These are phyloP conservation scores for Trachops cirrhosus DNA, from an alignment of 2,797 vertebrate species.

Conservation along the genomic window DNA sequence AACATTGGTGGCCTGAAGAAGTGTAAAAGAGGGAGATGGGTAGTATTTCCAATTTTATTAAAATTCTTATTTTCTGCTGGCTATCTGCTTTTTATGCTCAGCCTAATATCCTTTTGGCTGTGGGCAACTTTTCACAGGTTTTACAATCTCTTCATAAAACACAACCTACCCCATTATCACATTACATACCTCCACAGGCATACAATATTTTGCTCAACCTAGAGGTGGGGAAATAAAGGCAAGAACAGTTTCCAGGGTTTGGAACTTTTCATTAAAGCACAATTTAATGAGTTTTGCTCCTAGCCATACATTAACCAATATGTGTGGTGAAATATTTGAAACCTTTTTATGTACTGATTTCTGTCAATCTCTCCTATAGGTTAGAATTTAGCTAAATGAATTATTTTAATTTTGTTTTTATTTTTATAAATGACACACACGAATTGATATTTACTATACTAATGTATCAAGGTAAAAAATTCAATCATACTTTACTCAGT, in stretches of 20 bases:
- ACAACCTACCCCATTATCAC: slow-evolving; percentile 68
- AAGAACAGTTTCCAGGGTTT: slow-evolving; percentile 49
- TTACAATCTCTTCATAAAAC: slow-evolving; percentile 75
- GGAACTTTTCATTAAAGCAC: slow-evolving; percentile 65
- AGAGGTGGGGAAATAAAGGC: slow-evolving; percentile 60
- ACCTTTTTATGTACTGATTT: slow-evolving; percentile 32
- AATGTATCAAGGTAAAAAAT: background rate
- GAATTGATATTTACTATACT: background rate
- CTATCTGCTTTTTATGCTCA: slow-evolving; percentile 68
- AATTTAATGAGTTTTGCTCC: slow-evolving; percentile 49
- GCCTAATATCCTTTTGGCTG: slow-evolving; percentile 72
- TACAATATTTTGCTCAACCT: slow-evolving; percentile 67
- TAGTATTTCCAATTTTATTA: slow-evolving; percentile 73
- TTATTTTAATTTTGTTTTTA: background rate
- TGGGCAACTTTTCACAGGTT: slow-evolving; percentile 69
- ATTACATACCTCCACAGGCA: slow-evolving; percentile 60
- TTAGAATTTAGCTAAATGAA: background rate
- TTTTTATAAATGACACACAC: background rate
- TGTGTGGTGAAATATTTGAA: slow-evolving; percentile 35
- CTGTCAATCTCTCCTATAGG: background rate
- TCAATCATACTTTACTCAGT: background rate
- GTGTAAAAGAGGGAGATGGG: slow-evolving; percentile 45
- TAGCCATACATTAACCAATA: slow-evolving; percentile 13
- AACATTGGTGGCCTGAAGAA: slow-evolving; percentile 66
- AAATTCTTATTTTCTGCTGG: slow-evolving; percentile 73